These are phyloP conservation scores for Scaptodrosophila lebanonensis DNA, from an alignment of 1,140 invertebrate species.

Conservation along the genomic window DNA sequence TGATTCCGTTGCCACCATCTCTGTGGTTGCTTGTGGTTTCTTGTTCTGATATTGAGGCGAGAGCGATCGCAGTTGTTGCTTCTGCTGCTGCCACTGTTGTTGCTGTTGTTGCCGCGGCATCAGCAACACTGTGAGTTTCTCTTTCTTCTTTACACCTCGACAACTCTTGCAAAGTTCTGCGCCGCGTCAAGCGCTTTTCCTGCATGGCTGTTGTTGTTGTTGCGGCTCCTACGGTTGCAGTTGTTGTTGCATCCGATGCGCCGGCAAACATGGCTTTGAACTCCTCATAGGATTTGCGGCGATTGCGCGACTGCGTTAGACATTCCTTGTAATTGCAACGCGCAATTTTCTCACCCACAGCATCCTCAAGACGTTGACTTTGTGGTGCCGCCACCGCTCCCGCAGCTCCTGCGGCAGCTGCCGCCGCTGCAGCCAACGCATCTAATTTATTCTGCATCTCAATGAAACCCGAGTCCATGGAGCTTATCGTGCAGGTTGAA, in stretches of 20 bases:
- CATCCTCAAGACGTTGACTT: constrained; percentile 7
- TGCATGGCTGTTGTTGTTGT: constrained; percentile 8
- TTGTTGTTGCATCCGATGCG: background rate
- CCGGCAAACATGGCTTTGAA: constrained; percentile 74
- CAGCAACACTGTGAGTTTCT: constrained; percentile 16
- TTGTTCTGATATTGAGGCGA: constrained; percentile 76
- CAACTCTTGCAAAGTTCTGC: constrained; percentile 38
- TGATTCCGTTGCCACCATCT: no score
- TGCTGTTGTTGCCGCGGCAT: constrained; percentile 25
- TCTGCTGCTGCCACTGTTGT: constrained; percentile 11
- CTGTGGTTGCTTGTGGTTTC: constrained; percentile 56
- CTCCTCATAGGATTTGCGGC: constrained; percentile 76
- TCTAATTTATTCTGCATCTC: constrained; percentile 76
- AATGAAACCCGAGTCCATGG: constrained; percentile 77
- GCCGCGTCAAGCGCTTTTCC: constrained; percentile 9
- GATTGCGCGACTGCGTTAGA: constrained; percentile 71
- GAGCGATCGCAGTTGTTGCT: constrained; percentile 18
- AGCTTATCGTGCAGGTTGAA: constrained; percentile 75
- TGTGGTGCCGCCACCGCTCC: background rate
- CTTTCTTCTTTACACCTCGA: constrained; percentile 31
- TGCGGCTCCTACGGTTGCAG: constrained; percentile 20
- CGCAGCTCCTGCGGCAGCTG: background rate
- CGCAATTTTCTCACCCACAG: constrained; percentile 66
- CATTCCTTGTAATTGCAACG: constrained; percentile 70
- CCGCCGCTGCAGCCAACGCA: constrained; percentile 49